Percentiles rank a stretch among this genome's conserved stretches.
phyloP scores from a whole-genome alignment of 1,140 invertebrate genomes.

The Drosophila tsacasi region DNA sequence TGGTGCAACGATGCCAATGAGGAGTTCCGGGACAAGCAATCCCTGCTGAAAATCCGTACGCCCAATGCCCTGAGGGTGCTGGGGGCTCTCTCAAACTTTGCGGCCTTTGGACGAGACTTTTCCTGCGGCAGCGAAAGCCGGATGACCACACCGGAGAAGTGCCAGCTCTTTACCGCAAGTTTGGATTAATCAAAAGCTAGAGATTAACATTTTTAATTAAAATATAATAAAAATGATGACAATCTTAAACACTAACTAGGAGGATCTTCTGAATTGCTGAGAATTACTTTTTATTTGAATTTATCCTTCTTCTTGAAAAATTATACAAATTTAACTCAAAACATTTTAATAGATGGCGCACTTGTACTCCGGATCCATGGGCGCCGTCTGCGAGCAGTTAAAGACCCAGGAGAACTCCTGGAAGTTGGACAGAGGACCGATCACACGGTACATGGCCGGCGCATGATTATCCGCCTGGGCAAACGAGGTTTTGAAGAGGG shows the following conservation, averaged over 20 bases:
- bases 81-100: constrained; percentile 65
- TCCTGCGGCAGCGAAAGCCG: constrained; percentile 74
- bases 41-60: constrained; percentile 66
- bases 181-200: constrained; percentile 10
- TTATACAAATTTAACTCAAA: neutral
- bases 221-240: neutral
- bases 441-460: constrained; percentile 92
- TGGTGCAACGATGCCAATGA: constrained; percentile 70
- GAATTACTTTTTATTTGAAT: neutral
- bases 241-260: too few species aligned
- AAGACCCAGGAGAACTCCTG: constrained; percentile 91
- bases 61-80: constrained; percentile 64
- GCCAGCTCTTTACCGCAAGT: constrained; percentile 53
- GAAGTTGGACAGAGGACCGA: constrained; percentile 95
- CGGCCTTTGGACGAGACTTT: constrained; percentile 53
- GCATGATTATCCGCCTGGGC: constrained; percentile 91
- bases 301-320: neutral
- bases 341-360: constrained; percentile 61
- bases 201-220: neutral
- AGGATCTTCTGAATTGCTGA: neutral
- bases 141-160: constrained; percentile 88
- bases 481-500: constrained; percentile 29
- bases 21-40: constrained; percentile 66
- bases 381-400: constrained; percentile 60
- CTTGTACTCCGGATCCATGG: constrained; percentile 75